Evolutionary conservation across 2,797 vertebrate species (phyloP), one percentile per base, ranked within the genome.

Genomic region (Siniperca undulata): DNA sequence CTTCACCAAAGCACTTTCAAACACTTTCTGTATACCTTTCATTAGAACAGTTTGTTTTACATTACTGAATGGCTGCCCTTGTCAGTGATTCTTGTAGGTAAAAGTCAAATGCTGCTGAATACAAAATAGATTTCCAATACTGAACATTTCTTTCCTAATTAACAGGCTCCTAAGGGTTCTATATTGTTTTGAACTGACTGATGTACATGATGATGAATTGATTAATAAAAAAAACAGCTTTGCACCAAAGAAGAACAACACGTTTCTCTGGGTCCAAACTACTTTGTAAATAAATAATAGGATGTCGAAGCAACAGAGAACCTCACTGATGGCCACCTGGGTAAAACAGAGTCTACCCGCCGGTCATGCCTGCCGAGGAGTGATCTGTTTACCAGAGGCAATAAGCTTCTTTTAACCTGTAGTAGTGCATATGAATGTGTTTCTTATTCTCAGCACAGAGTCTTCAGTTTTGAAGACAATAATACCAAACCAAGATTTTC

Each of bases 51-150:
- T 81, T 82, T 82, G 50, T 78, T 71, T 78, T 81, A 87, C 73
- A 85, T 87, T 84, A 88, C 82, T 82, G 80, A 91, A 83, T 74
- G 72, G 60, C 52, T 81, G 78, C 77, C 80, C 80, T 85, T 78
- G 64, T 84, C 73, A 74, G 71, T 70, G 76, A 86, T 81, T 88
- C 78, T 74, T 71, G 8, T 83, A 73, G 53, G 72, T 64, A 75
- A 79, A 89, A 91, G 82, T 86, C 86, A 88, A 87, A 89, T 66
- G 68, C 61, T 65, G 80, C 71, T 73, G 58, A 89, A 86, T 78
- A 83, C 52, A 78, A 86, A 90, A 70, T 14, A 77, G 62, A 85
- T 79, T 76, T 77, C 66, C 78, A 81, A 83, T 76, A 77, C 73
- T 48, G 61, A 82, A 68, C n/a, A 46, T 73, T 81, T 77, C 59